Conservation (phyloP, 1,140 invertebrate genomes). For the Hormaphis cornu region DNA sequence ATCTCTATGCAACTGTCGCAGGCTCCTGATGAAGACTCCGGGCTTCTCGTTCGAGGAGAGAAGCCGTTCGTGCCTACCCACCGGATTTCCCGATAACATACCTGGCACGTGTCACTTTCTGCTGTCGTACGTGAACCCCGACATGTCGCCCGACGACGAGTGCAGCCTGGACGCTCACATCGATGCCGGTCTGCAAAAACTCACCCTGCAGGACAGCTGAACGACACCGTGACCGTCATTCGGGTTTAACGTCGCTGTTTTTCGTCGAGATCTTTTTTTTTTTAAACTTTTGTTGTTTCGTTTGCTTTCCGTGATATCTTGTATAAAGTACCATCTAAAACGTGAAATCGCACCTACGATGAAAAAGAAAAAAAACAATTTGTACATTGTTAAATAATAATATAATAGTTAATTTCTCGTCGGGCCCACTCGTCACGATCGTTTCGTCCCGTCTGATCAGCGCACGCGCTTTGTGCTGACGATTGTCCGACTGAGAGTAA, state of each 20-base stretch:
- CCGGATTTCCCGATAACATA: slow-evolving; percentile 68
- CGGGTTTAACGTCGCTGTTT: background rate
- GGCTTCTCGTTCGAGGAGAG: slow-evolving; percentile 66
- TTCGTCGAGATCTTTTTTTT: background rate
- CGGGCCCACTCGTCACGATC: too few species aligned
- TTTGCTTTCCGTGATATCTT: background rate
- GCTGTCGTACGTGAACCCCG: slow-evolving; percentile 63
- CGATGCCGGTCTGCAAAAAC: slow-evolving; percentile 44
- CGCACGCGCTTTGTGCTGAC: too few species aligned
- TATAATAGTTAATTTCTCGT: too few species aligned
- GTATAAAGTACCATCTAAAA: too few species aligned
- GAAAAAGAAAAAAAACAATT: too few species aligned
- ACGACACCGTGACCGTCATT: background rate
- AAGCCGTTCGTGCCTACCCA: slow-evolving; percentile 66
- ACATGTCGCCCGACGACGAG: slow-evolving; percentile 46
- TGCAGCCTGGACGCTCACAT: slow-evolving; percentile 57
- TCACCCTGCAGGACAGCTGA: slow-evolving; percentile 35
- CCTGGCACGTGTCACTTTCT: slow-evolving; percentile 79
- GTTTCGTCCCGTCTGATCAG: too few species aligned
- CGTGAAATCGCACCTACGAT: too few species aligned
- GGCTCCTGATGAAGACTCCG: slow-evolving; percentile 55
- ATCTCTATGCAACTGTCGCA: slow-evolving; percentile 41
- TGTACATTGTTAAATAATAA: too few species aligned
- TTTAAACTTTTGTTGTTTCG: background rate
- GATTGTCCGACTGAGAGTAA: too few species aligned